Percentiles rank a stretch among this genome's conserved stretches.
phyloP scores from a whole-genome alignment of 2,113 vertebrate species.

The Halichoerus grypus region DNA sequence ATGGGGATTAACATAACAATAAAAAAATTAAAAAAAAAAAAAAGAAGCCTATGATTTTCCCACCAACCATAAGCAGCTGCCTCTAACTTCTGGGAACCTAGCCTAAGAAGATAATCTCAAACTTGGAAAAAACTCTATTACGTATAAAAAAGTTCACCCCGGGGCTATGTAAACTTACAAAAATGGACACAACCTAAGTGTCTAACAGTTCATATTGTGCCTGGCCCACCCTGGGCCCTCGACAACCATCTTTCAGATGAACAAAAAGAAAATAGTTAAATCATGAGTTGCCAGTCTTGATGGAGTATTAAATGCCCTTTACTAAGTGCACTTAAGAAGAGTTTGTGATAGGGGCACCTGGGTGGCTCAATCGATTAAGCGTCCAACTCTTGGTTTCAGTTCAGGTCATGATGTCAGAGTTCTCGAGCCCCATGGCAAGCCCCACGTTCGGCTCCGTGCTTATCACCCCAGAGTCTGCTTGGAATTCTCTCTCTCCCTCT shows the following conservation, averaged over 20 bases:
- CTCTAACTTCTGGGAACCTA: background rate
- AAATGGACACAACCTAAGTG: background rate
- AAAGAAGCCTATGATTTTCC: background rate
- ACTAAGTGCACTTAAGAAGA: background rate
- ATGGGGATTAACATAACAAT: no score
- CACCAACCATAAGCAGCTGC: background rate
- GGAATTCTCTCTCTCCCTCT: background rate
- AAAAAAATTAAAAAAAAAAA: no score
- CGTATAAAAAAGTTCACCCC: background rate
- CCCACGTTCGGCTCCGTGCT: background rate
- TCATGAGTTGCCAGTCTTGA: no score
- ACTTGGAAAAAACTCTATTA: background rate
- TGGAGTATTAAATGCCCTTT: background rate
- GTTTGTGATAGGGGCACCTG: background rate
- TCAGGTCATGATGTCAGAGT: background rate
- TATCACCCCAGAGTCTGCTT: background rate
- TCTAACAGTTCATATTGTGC: background rate
- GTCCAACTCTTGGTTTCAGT: background rate
- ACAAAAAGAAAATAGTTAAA: background rate
- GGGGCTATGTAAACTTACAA: background rate
- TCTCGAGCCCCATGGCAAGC: fast-evolving
- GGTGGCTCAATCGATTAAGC: background rate
- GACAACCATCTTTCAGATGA: background rate
- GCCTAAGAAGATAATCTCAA: background rate
- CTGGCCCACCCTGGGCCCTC: background rate